These are phyloP conservation scores for Albula glossodonta DNA, from an alignment of 2,113 vertebrate genomes.

Conservation along the genomic window DNA sequence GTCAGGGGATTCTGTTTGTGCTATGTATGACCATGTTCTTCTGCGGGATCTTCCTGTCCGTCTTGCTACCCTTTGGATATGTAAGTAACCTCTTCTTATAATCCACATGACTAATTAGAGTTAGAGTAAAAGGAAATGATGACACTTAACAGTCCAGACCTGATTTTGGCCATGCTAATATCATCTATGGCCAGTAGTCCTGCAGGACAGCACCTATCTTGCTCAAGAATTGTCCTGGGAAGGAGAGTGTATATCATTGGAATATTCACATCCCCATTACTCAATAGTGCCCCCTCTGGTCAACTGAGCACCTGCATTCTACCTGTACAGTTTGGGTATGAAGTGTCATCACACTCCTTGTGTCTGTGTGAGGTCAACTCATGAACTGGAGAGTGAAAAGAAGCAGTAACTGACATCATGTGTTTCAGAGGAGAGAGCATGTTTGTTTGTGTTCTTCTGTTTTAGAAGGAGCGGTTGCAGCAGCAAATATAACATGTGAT, in stretches of 20 bases:
- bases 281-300: not conserved
- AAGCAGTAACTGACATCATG: too few species aligned
- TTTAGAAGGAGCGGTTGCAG: too few species aligned
- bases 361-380: too few species aligned
- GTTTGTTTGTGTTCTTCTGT: too few species aligned
- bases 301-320: too few species aligned
- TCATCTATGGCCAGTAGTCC: too few species aligned
- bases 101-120: not conserved
- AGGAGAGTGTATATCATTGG: not conserved
- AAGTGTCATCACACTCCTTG: not conserved
- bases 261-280: not conserved
- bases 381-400: too few species aligned
- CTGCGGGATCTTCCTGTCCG: slow-evolving; percentile 77
- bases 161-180: too few species aligned
- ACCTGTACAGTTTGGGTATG: not conserved
- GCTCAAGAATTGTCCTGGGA: not conserved
- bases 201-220: not conserved
- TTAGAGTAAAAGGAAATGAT: not conserved
- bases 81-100: slow-evolving; percentile 66
- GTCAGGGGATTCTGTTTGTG: slow-evolving; percentile 79
- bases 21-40: slow-evolving; percentile 83
- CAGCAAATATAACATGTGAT: too few species aligned
- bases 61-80: slow-evolving; percentile 82
- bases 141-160: not conserved
- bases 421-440: too few species aligned